Conservation (phyloP, 2,113 vertebrate genomes). For the Leptobrachium ailaonicum region DNA sequence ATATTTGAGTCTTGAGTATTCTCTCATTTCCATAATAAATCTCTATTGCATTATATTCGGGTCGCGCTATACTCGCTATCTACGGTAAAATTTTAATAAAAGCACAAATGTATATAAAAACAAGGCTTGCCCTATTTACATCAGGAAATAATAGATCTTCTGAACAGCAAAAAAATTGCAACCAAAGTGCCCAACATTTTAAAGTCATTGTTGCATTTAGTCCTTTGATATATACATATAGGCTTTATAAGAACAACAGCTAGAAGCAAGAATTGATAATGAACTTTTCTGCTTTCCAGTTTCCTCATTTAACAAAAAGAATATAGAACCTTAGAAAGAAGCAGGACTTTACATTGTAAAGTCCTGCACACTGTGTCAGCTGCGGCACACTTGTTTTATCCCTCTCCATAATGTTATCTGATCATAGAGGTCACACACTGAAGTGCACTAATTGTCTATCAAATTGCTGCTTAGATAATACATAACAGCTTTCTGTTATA, state of each 20-base stretch:
- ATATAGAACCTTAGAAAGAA: no score
- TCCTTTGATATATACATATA: constrained; percentile 16
- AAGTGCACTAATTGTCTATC: constrained; percentile 48
- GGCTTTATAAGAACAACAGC: constrained; percentile 8
- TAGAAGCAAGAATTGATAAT: background rate
- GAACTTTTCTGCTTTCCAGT: background rate
- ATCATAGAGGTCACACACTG: constrained; percentile 49
- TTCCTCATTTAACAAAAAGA: no score
- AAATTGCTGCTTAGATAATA: constrained; percentile 48
- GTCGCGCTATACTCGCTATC: no score
- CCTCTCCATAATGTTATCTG: constrained; percentile 20
- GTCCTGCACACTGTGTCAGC: background rate
- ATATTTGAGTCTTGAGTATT: no score
- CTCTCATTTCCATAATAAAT: no score
- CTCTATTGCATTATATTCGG: no score
- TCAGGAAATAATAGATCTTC: no score
- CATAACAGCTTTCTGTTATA: constrained; percentile 34
- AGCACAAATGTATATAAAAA: no score
- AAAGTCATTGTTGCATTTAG: constrained; percentile 15
- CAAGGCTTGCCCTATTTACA: no score
- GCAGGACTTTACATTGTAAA: background rate
- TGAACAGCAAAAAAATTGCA: no score
- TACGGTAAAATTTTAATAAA: no score
- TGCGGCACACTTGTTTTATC: constrained; percentile 11
- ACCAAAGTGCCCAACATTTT: no score